phyloP scores from a whole-genome alignment of 1,140 invertebrate genomes.

The Rhagoletis zephyria region DNA sequence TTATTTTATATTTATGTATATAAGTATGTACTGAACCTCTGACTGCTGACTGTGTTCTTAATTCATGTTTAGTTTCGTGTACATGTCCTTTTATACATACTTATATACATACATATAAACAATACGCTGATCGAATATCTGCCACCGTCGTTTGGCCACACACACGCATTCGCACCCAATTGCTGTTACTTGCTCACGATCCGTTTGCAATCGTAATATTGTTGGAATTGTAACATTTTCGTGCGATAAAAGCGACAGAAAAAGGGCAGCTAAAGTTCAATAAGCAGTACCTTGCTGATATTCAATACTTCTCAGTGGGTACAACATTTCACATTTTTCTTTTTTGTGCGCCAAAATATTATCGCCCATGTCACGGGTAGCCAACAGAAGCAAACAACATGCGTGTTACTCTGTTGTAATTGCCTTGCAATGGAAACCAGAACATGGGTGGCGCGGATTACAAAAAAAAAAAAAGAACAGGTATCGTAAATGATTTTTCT shows the following conservation, averaged over 20 bases:
- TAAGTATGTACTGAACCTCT: not conserved
- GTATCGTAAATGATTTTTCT: no score
- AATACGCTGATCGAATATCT: slow-evolving; percentile 19
- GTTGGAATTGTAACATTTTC: slow-evolving; percentile 36
- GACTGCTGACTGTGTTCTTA: not conserved
- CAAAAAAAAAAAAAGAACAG: no score
- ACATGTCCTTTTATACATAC: not conserved
- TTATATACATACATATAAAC: not conserved
- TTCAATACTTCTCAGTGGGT: not conserved
- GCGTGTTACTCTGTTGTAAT: no score
- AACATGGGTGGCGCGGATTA: no score
- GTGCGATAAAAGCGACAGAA: slow-evolving; percentile 31
- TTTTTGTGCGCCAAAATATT: no score
- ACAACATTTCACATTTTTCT: no score
- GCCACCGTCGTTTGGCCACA: slow-evolving; percentile 14
- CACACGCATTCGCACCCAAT: not conserved
- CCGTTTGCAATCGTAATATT: slow-evolving; percentile 10
- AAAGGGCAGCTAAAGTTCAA: not conserved
- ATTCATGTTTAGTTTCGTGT: slow-evolving; percentile 1
- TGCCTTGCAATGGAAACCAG: no score
- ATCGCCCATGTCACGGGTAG: no score
- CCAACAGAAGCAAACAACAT: no score
- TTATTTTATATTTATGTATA: no score
- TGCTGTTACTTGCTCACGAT: not conserved
- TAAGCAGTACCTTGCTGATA: not conserved